Conservation (phyloP, 2,797 vertebrate genomes). For the Zalophus californianus region DNA sequence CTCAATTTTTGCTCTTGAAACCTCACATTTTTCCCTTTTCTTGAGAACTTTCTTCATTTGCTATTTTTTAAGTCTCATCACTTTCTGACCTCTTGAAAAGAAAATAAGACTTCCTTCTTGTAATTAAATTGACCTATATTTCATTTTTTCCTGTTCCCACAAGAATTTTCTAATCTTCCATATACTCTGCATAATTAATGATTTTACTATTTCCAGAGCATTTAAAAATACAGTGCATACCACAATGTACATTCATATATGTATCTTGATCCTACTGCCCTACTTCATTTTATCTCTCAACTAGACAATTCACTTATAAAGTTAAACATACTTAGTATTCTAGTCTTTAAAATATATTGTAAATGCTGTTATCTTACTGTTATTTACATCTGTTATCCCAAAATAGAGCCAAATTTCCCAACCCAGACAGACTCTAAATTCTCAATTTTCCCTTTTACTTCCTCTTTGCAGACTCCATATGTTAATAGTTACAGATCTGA, state of each 20-base stretch:
- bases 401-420: not conserved
- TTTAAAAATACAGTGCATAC: not conserved
- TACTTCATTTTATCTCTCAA: not conserved
- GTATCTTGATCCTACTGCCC: not conserved
- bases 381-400: not conserved
- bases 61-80: slow-evolving; percentile 9
- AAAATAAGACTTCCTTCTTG: not conserved
- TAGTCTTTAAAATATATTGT: not conserved
- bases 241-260: not conserved
- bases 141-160: not conserved
- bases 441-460: not conserved
- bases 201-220: not conserved
- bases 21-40: not conserved
- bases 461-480: not conserved
- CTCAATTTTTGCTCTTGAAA: slow-evolving; percentile 53
- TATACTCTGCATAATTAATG: not conserved
- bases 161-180: not conserved
- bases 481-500: not conserved
- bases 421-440: not conserved
- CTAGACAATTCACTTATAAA: not conserved
- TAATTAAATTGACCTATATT: slow-evolving; percentile 29
- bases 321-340: not conserved
- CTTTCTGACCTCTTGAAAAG: slow-evolving; percentile 41
- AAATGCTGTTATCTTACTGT: not conserved
- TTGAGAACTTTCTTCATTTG: slow-evolving; percentile 17